phyloP scores from a whole-genome alignment of 1,140 invertebrate genomes.

The Notospermus geniculatus region DNA sequence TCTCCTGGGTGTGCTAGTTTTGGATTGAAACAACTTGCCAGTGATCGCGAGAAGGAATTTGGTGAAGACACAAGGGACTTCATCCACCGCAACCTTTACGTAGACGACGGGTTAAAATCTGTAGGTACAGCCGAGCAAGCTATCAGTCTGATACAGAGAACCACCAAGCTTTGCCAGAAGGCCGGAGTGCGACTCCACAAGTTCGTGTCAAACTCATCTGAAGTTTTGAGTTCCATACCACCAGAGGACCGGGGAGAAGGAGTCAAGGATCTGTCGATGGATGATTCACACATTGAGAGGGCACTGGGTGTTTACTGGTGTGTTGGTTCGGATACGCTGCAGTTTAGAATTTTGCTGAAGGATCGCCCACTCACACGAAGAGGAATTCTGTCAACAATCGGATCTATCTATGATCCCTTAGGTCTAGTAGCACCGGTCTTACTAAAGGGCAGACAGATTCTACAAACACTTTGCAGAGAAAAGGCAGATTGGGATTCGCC shows the following conservation, averaged over 20 bases:
- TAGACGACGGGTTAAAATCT: conserved; percentile 16
- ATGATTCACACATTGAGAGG: conserved; percentile 13
- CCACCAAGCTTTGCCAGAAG: neutral
- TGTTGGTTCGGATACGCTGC: conserved; percentile 17
- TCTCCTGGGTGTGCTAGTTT: conserved; percentile 23
- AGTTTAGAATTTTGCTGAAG: conserved; percentile 13
- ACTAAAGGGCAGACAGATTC: conserved; percentile 25
- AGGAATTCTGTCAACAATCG: conserved; percentile 28
- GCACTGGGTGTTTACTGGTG: conserved; percentile 23
- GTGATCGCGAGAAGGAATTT: conserved; percentile 5
- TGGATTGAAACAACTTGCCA: conserved; percentile 17
- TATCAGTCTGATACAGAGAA: neutral
- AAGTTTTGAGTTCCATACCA: neutral
- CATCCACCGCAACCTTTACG: conserved; percentile 22
- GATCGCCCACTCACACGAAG: conserved; percentile 18
- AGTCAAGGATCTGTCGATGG: conserved; percentile 11
- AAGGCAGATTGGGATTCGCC: conserved; percentile 20
- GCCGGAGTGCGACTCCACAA: conserved; percentile 12
- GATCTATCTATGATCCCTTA: conserved; percentile 32
- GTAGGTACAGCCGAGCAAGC: neutral
- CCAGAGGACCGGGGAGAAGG: neutral
- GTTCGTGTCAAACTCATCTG: conserved; percentile 8
- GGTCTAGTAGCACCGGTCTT: conserved; percentile 29
- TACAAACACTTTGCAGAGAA: conserved; percentile 28
- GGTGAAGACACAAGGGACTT: conserved; percentile 15